These are phyloP conservation scores for Gephyroberyx darwinii DNA, from an alignment of 2,797 vertebrate genomes.

Conservation along the genomic window DNA sequence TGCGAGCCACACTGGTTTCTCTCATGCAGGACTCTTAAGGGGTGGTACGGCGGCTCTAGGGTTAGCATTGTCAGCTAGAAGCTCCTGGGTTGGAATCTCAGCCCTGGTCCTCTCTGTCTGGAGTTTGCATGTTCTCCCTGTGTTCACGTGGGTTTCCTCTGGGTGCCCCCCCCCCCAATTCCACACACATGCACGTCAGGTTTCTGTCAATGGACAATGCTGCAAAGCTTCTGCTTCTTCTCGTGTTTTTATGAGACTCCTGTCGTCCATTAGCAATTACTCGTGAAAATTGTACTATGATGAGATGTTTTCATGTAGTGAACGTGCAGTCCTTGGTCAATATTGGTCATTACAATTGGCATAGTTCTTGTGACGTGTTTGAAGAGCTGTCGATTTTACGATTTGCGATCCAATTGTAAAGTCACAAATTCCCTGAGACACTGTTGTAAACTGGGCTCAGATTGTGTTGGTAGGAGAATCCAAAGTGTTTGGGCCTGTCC, in stretches of 20 bases:
- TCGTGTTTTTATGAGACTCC: slow-evolving; percentile 1
- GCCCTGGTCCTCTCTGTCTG: no score
- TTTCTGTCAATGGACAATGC: slow-evolving; percentile 12
- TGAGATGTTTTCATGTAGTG: not conserved
- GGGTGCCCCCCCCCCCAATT: no score
- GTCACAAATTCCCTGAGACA: not conserved
- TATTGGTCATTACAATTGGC: not conserved
- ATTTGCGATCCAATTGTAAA: not conserved
- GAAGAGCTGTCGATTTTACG: no score
- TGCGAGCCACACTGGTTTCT: no score
- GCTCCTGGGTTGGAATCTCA: no score
- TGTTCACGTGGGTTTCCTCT: no score
- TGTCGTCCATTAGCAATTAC: slow-evolving; percentile 3
- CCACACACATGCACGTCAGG: no score
- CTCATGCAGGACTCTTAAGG: no score
- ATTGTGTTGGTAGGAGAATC: not conserved
- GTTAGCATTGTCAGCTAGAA: no score
- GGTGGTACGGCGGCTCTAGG: no score
- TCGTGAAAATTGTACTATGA: not conserved
- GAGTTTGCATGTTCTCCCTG: no score
- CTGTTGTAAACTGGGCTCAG: not conserved
- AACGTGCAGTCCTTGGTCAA: not conserved
- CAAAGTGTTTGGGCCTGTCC: not conserved
- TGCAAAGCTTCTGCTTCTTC: not conserved
- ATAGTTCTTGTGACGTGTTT: no score